phyloP scores from a whole-genome alignment of 2,113 vertebrate genomes.

The Ifrita kowaldi region DNA sequence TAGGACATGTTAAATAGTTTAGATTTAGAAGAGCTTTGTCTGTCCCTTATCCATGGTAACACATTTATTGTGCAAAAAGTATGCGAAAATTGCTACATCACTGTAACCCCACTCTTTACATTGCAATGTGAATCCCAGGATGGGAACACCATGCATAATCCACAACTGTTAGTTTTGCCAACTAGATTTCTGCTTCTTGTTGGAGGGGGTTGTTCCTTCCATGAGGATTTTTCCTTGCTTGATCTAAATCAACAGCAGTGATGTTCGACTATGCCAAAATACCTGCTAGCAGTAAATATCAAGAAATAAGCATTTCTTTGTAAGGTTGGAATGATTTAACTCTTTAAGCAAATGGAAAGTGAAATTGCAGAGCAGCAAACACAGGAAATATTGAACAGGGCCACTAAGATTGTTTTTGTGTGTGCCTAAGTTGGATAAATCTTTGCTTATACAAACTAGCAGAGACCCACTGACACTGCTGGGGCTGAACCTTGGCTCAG shows the following conservation, averaged over 20 bases:
- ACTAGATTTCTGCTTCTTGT: not conserved
- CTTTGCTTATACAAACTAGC: not conserved
- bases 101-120: not conserved
- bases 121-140: not conserved
- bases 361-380: not conserved
- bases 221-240: not conserved
- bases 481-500: not conserved
- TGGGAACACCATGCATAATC: not conserved
- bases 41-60: not conserved
- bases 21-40: not conserved
- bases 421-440: not conserved
- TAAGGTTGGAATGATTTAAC: not conserved
- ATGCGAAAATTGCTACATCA: not conserved
- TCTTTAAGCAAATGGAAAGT: not conserved
- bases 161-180: not conserved
- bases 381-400: not conserved
- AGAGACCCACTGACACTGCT: not conserved
- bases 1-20: not conserved
- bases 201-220: not conserved
- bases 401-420: no score
- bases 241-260: not conserved
- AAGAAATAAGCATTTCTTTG: not conserved
- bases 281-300: not conserved
- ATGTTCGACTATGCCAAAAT: not conserved
- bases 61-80: not conserved